phyloP scores from a whole-genome alignment of 2,113 vertebrate species.

The Nesogale talazaci region DNA sequence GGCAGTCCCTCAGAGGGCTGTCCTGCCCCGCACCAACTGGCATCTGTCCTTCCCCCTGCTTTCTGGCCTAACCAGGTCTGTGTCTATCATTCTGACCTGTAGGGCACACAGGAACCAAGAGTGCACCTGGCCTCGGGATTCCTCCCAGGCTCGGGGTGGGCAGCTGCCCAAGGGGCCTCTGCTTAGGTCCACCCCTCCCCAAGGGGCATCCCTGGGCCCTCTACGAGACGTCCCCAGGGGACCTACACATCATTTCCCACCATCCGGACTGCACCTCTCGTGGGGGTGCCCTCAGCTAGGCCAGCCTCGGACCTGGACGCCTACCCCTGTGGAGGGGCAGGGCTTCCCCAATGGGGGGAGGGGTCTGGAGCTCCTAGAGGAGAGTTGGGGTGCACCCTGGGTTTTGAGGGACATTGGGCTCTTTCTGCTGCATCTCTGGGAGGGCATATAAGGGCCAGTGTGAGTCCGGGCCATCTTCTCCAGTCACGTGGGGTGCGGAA shows the following conservation, averaged over 20 bases:
- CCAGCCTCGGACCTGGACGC: neutral
- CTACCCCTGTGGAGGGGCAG: neutral
- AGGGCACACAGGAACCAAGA: neutral
- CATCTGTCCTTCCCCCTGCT: neutral
- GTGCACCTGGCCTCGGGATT: too few species aligned
- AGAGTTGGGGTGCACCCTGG: neutral
- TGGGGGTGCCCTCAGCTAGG: neutral
- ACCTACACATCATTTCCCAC: too few species aligned
- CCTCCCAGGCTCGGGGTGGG: neutral
- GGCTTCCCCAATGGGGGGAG: neutral
- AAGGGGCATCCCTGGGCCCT: too few species aligned
- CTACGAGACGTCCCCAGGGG: too few species aligned
- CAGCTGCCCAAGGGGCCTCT: neutral
- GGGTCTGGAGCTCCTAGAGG: too few species aligned
- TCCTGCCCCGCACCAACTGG: slow-evolving; percentile 6
- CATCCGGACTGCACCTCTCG: too few species aligned
- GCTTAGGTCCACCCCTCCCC: neutral
- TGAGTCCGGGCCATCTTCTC: too few species aligned
- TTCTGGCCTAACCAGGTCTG: neutral
- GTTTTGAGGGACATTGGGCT: accelerated
- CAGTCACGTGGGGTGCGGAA: too few species aligned
- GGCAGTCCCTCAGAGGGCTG: slow-evolving; percentile 48
- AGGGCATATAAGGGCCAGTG: too few species aligned
- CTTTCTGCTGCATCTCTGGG: neutral
- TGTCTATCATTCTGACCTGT: neutral